Base-by-base conservation (phyloP, 2,888 invertebrate genomes). In the Drosophila infuscata region DNA sequence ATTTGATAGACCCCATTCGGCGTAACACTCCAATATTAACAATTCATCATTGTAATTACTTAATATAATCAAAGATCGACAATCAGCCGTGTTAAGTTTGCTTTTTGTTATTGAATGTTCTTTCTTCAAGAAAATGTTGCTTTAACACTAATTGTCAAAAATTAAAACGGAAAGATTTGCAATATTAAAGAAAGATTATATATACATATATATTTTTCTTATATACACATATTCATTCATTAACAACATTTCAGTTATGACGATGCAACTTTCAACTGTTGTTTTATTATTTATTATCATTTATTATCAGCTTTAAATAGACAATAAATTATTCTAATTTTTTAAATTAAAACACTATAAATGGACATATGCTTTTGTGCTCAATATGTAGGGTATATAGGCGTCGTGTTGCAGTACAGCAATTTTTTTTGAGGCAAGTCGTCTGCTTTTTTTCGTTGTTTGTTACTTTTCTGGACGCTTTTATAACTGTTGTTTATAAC, bases 401-500 rank as follows among this genome's bases (percentile, higher is more conserved):
- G 3, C n/a, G 57, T 56, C 74, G 70, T 51, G 46, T 17, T 11
- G 49, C 1, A 5, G 3, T 15, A 1, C 0, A 11, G 15, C 29
- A 43, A 43, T 3, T 5, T 20, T 15, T 25, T 38, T 52, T 36
- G 11, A 11, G 58, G 20, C 54, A 52, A 56, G 53, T 58, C 36
- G 63, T 53, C 56, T 67, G 51, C 29, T 11, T 57, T 69, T 59
- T 67, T 56, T 33, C 29, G 43, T 65, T 30, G 43, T 65, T 75
- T 74, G 53, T 56, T 60, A 70, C 59, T 57, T 74, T 65, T 76
- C 67, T 70, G 69, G 70, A 74, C 76, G 76, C 82, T 72, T 82
- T 72, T 77, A n/a, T n/a, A n/a, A n/a, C n/a, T n/a, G n/a, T n/a
- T n/a, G n/a, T 80, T 78, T 81, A 83, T 88, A 88, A 85, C 89